Evolutionary conservation across 2,888 invertebrate genomes (phyloP), one percentile per base, ranked within the genome.

Genomic region (Sesia apiformis): DNA sequence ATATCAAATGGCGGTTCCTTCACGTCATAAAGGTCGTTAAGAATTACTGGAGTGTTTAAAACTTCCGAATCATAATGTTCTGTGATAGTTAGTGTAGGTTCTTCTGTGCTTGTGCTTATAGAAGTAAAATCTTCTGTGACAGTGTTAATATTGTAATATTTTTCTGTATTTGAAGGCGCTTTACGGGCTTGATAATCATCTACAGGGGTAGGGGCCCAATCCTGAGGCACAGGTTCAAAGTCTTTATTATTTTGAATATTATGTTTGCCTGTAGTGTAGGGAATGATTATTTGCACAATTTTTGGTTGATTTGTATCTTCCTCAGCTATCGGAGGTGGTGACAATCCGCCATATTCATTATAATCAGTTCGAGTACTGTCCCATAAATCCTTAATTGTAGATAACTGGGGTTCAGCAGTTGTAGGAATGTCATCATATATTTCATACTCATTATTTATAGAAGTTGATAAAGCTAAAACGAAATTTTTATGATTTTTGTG

Each of bases 201-300:
- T 56, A 78, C 72, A 23, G 76, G 67, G 49, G 69, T 69, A 39
- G 69, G 71, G 8, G 69, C 64, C 76, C 74, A 80, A 49, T 78
- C 74, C 55, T 84, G 72, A 5, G 91, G 90, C 53, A 90, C 83
- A 4, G 92, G 89, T 8, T 90, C 86, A 55, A 64, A 67, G 39
- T 71, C 64, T 54, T 63, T 61, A 53, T 60, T 64, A 51, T 65
- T 69, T 53, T 71, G 62, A 46, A 57, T 56, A 38, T 65, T 62
- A 90, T 91, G 50, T 51, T 78, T 70, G 38, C 65, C 70, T 46
- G 92, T 93, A 3, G 93, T 94, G 65, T 96, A 96, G 0, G 96
- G 96, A 57, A 96, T 93, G 55, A 96, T 94, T 54, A 96, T 94
- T 82, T 96, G 96, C 4, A 94, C 91, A 74, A 93, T 90, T 73